Evolutionary conservation across 2,888 invertebrate genomes (phyloP), one percentile per base, ranked within the genome.

Genomic region (Cephus spinipes): DNA sequence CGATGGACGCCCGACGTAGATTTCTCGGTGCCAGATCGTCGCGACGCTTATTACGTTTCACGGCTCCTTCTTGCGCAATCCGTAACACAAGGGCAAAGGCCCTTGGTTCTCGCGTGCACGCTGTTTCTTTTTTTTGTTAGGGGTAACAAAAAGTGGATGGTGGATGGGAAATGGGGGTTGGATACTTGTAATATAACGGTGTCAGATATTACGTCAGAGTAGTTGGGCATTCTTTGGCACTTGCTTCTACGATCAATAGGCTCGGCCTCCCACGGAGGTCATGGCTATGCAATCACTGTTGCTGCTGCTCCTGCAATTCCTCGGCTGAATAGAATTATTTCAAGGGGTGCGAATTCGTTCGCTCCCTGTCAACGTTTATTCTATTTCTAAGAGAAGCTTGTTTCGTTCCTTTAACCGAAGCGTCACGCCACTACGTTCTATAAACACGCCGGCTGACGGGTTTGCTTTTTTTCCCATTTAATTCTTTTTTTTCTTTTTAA

Each of bases 201-300:
- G 80, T 81, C 85, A 83, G 85, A 87, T 88, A 87, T 88, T 85
- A 84, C 85, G 85, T 87, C 85, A 84, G 82, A 80, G 78, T 82
- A 81, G 80, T 74, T 74, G 84, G 79, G 82, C 81, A 80, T 80
- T 83, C 85, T 88, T 86, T 84, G 83, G 84, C 85, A 86, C 82
- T 81, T 80, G 77, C 79, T 84, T 83, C 81, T 77, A 82, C 84
- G 88, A 88, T 90, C 89, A 84, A 89, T 89, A 89, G 83, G 81
- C 86, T 84, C 83, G 81, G 74, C 68, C 73, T 69, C 74, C 80
- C 83, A 74, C 78, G 79, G 80, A 80, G 82, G 80, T 81, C 83
- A 79, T 82, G 79, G 69, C 76, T 78, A 79, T 83, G 85, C 82
- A 81, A 80, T 81, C 76, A n/a, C 31, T 55, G 55, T 23, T 40